These are phyloP conservation scores for Falcunculus frontatus DNA, from an alignment of 2,113 vertebrate genomes.

Conservation along the genomic window DNA sequence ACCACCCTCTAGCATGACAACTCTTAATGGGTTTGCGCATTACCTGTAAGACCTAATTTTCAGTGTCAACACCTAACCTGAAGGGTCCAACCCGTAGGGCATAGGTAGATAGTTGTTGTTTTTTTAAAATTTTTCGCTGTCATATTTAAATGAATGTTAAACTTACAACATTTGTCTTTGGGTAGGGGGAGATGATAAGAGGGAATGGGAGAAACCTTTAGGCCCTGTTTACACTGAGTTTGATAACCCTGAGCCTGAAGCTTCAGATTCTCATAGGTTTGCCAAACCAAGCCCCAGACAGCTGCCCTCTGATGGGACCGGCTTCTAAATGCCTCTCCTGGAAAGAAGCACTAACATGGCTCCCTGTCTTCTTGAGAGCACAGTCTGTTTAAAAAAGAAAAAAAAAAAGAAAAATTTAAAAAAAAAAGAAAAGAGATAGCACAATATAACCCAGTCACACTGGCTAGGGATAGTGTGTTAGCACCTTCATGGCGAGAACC, in stretches of 20 bases:
- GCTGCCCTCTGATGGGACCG: neutral
- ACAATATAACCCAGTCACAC: slow-evolving; percentile 2
- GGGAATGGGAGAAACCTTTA: slow-evolving; percentile 12
- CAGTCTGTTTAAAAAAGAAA: neutral
- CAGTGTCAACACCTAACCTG: slow-evolving; percentile 58
- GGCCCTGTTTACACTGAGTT: slow-evolving; percentile 44
- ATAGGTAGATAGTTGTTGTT: slow-evolving; percentile 3
- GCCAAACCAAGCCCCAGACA: neutral
- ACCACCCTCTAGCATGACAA: neutral
- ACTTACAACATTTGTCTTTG: slow-evolving; percentile 33
- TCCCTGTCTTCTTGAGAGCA: neutral
- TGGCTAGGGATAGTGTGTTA: slow-evolving; percentile 25
- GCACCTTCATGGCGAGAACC: slow-evolving; percentile 42
- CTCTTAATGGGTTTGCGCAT: neutral
- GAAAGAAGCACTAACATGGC: neutral
- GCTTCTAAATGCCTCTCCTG: neutral
- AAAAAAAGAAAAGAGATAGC: neutral
- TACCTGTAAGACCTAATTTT: slow-evolving; percentile 24
- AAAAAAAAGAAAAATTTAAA: neutral
- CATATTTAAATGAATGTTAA: slow-evolving; percentile 52
- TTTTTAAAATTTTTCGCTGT: neutral
- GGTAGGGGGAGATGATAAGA: neutral
- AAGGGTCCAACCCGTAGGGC: slow-evolving; percentile 43
- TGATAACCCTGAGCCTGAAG: slow-evolving; percentile 15
- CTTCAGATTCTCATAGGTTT: slow-evolving; percentile 2